phyloP scores from a whole-genome alignment of 1,140 invertebrate genomes.

The Lepidurus couesii region DNA sequence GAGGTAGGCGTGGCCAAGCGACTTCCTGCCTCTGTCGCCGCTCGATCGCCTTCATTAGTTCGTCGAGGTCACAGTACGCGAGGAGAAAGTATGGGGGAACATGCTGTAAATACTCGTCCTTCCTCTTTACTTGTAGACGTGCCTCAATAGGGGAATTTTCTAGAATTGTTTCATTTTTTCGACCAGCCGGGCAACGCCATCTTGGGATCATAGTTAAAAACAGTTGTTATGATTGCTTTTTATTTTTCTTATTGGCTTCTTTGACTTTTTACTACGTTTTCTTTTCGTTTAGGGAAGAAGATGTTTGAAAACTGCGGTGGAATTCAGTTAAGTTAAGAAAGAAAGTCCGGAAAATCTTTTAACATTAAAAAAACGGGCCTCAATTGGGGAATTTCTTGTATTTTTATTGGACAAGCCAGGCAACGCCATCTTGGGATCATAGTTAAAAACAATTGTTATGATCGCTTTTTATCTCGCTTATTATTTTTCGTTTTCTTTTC shows the following conservation, averaged over 20 bases:
- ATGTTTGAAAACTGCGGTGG: too few species aligned
- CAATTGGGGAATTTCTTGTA: neutral
- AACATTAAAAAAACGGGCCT: neutral
- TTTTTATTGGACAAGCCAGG: neutral
- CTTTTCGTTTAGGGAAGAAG: neutral
- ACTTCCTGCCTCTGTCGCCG: constrained; percentile 7
- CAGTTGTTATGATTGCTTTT: neutral
- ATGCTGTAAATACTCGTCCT: constrained; percentile 11
- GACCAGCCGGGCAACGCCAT: neutral
- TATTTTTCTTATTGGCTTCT: too few species aligned
- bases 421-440: constrained; percentile 1
- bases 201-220: constrained; percentile 6
- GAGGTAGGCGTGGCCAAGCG: constrained; percentile 7
- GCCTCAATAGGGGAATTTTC: neutral
- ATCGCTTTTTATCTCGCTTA: neutral
- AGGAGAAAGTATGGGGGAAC: neutral
- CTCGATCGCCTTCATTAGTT: constrained; percentile 18
- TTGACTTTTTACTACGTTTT: neutral
- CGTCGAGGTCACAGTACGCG: neutral
- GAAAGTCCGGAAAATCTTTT: too few species aligned
- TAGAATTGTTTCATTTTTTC: neutral
- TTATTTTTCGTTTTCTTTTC: neutral
- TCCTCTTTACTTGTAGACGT: constrained; percentile 14
- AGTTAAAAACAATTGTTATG: neutral
- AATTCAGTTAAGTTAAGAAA: too few species aligned